Conservation (phyloP, 2,797 vertebrate species). For the Protosalanx chinensis region DNA sequence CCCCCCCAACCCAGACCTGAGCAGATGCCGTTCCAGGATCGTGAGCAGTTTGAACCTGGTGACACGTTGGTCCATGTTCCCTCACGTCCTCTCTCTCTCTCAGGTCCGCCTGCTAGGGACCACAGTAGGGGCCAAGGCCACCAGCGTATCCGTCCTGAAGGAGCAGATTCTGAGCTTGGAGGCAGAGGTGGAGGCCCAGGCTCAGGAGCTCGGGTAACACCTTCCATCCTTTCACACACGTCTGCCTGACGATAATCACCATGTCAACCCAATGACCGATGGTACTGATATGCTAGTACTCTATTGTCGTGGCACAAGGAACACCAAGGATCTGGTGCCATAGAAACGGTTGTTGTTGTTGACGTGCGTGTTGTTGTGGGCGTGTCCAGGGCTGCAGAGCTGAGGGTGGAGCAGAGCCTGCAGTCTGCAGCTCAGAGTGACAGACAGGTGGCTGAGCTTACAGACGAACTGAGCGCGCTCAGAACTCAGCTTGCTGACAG, state of each 20-base stretch:
- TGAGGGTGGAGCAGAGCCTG: conserved; percentile 74
- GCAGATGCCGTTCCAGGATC: too few species aligned
- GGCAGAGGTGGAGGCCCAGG: conserved; percentile 79
- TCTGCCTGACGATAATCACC: too few species aligned
- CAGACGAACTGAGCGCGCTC: conserved; percentile 74
- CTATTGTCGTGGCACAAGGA: too few species aligned
- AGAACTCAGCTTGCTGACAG: conserved; percentile 75
- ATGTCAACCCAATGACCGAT: too few species aligned
- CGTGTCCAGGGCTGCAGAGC: conserved; percentile 75
- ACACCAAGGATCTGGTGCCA: too few species aligned
- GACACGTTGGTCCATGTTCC: too few species aligned
- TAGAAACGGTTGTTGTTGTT: too few species aligned
- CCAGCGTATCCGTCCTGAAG: conserved; percentile 71
- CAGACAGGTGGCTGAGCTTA: conserved; percentile 68
- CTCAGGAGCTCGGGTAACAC: conserved; percentile 79
- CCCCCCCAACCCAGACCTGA: too few species aligned
- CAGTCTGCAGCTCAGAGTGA: conserved; percentile 77
- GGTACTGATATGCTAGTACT: too few species aligned
- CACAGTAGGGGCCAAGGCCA: conserved; percentile 52
- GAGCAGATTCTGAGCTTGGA: conserved; percentile 80
- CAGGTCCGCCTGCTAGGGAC: conserved; percentile 72
- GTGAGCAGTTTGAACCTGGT: too few species aligned
- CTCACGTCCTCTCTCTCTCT: conserved; percentile 45
- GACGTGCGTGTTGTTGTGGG: conserved; percentile 18
- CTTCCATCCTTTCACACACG: background rate